A percentile compares a stretch with the other conserved stretches of the same genome.
phyloP scores from a whole-genome alignment of 2,113 vertebrate genomes.

The Brachirus orientalis region DNA sequence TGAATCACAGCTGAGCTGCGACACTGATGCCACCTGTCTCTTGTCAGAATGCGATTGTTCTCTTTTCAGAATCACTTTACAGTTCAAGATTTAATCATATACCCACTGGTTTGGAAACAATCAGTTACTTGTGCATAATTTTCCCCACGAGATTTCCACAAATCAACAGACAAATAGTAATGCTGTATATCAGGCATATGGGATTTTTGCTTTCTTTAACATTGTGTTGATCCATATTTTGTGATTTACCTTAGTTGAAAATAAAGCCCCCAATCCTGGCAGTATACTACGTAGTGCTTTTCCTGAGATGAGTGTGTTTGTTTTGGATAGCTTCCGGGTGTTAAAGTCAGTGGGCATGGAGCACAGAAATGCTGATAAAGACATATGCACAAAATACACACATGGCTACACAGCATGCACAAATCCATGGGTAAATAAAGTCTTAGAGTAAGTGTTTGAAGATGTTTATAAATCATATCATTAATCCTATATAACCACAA shows the following conservation, averaged over 20 bases:
- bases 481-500: slow-evolving; percentile 4
- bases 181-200: too few relatives aligned
- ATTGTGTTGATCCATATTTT: neutral
- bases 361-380: slow-evolving; percentile 17
- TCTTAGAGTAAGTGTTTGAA: neutral
- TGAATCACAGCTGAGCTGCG: slow-evolving; percentile 51
- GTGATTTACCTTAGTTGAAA: neutral
- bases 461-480: slow-evolving; percentile 10
- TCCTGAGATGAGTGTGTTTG: slow-evolving; percentile 21
- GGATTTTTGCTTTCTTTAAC: slow-evolving; percentile 8
- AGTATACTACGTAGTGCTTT: neutral
- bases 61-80: slow-evolving; percentile 25
- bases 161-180: slow-evolving; percentile 1
- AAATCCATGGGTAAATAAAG: slow-evolving; percentile 12
- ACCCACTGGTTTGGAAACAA: slow-evolving; percentile 44
- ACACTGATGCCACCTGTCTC: slow-evolving; percentile 34
- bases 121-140: slow-evolving; percentile 29
- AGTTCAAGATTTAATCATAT: slow-evolving; percentile 57
- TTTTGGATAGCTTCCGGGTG: slow-evolving; percentile 29
- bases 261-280: neutral
- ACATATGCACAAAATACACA: slow-evolving; percentile 13
- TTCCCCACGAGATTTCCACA: slow-evolving; percentile 1
- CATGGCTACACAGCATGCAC: slow-evolving; percentile 19
- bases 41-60: slow-evolving; percentile 40
- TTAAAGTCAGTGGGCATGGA: slow-evolving; percentile 29